Conservation (phyloP, 2,888 invertebrate genomes). For the Drosophila pseudotalamancana region DNA sequence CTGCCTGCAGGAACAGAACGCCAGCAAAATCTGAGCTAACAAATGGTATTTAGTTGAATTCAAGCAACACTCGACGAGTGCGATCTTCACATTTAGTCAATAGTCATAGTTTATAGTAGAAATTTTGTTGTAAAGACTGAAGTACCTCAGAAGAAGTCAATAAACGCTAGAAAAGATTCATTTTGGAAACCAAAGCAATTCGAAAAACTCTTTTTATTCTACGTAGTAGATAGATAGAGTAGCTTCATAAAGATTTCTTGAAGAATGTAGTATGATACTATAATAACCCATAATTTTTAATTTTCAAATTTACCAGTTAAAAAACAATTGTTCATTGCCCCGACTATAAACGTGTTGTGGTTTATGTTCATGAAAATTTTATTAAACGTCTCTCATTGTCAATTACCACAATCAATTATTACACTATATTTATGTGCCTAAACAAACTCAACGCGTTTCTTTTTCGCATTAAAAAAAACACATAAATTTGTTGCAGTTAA, state of each 20-base stretch:
- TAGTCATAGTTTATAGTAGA: conserved; percentile 71
- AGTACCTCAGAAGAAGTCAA: conserved; percentile 81
- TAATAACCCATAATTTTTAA: too few relatives aligned
- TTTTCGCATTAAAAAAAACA: conserved; percentile 51
- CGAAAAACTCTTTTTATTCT: too few relatives aligned
- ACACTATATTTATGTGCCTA: conserved; percentile 74
- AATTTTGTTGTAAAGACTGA: conserved; percentile 79
- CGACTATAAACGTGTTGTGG: background rate
- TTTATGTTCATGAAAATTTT: conserved; percentile 66
- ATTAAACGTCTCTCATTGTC: conserved; percentile 61
- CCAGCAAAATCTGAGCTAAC: conserved; percentile 49
- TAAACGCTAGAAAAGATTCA: conserved; percentile 66
- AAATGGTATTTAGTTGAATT: conserved; percentile 61
- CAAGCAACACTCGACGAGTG: conserved; percentile 14
- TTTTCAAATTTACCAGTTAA: too few relatives aligned
- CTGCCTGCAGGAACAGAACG: conserved; percentile 58
- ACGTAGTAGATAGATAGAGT: too few relatives aligned
- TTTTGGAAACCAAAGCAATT: conserved; percentile 56
- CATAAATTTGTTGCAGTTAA: conserved; percentile 47
- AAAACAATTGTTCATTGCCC: too few relatives aligned
- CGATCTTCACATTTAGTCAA: conserved; percentile 34
- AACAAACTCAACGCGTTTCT: conserved; percentile 56
- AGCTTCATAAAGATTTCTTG: too few relatives aligned
- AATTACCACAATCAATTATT: conserved; percentile 52
- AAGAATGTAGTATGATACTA: too few relatives aligned